A percentile compares a stretch with the other conserved stretches of the same genome.
Conservation (phyloP, 2,113 vertebrate genomes). For the Nannospalax galili region DNA sequence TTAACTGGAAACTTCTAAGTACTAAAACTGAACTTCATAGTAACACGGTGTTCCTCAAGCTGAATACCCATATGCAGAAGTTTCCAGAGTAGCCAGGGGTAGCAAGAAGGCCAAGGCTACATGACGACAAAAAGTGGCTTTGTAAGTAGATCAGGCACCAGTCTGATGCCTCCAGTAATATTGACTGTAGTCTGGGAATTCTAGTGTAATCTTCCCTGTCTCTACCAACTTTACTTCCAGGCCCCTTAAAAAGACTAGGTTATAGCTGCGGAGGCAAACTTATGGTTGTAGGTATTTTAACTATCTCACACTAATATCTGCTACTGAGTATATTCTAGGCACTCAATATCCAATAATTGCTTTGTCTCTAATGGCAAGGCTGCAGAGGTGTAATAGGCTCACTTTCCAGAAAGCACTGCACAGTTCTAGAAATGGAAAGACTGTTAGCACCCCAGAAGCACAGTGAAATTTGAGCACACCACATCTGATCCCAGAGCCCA, state of each 20-base stretch:
- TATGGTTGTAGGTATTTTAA: not conserved
- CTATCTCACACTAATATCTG: not conserved
- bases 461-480: not conserved
- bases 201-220: not conserved
- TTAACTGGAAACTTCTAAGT: constrained; percentile 28
- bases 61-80: not conserved
- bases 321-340: not conserved
- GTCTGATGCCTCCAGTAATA: not conserved
- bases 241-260: not conserved
- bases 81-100: not conserved
- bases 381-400: not conserved
- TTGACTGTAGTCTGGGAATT: not conserved
- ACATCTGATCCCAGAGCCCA: not conserved
- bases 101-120: not conserved
- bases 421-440: not conserved
- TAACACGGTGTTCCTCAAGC: not conserved
- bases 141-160: not conserved
- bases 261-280: not conserved
- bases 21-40: constrained; percentile 25
- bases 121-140: not conserved
- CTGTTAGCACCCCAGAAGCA: not conserved
- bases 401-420: not conserved
- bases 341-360: not conserved
- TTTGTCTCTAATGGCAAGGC: not conserved
- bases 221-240: not conserved